phyloP scores from a whole-genome alignment of 2,888 invertebrate species.

The Metacarcinus magister region DNA sequence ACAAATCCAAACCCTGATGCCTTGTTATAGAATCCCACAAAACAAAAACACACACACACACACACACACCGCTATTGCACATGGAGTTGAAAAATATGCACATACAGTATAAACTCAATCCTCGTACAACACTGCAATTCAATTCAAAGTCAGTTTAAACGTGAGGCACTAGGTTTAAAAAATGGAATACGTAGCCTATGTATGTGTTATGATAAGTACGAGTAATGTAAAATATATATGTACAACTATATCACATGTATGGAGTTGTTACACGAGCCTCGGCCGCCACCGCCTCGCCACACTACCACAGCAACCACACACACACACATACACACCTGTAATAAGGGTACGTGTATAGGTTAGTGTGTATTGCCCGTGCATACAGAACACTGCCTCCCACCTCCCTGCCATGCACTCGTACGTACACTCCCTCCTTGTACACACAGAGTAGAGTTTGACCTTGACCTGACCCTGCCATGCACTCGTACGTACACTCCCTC shows the following conservation, averaged over 20 bases:
- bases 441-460: neutral
- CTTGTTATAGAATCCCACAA: neutral
- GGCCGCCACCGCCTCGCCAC: too few species aligned
- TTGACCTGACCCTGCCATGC: too few species aligned
- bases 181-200: neutral
- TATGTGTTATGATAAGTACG: neutral
- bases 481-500: neutral
- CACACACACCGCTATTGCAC: neutral
- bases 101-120: neutral
- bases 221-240: constrained; percentile 22
- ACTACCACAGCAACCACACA: neutral
- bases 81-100: neutral
- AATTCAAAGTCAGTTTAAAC: neutral
- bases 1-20: neutral
- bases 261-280: neutral
- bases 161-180: constrained; percentile 15
- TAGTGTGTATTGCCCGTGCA: neutral
- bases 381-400: neutral
- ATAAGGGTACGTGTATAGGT: too few species aligned
- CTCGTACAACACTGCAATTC: neutral
- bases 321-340: neutral
- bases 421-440: neutral
- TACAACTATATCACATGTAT: constrained; percentile 26
- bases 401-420: neutral
- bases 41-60: too few species aligned